A percentile compares a stretch with the other conserved stretches of the same genome.
Evolutionary conservation across 64 coral and sea anemone species (phyloP).

Genomic region (Montipora cactus): DNA sequence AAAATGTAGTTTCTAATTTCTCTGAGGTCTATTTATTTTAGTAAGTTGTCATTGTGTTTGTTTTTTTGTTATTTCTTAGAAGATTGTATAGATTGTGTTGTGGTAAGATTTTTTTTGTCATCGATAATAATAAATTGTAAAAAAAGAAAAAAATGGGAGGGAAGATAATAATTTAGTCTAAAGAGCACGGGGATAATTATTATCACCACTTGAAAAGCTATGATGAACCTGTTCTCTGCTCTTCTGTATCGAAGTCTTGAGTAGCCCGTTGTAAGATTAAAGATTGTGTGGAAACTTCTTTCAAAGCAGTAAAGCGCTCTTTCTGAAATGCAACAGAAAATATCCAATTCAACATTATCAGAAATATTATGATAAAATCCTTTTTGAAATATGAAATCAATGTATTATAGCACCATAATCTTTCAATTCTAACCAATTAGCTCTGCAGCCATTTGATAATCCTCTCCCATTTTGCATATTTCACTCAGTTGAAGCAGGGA

Average conservation of each 20-base stretch:
- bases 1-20: too few species aligned
- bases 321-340: slow-evolving; percentile 47
- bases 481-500: slow-evolving; percentile 95
- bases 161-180: too few species aligned
- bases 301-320: slow-evolving; percentile 93
- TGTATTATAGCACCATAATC: background rate
- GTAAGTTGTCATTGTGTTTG: too few species aligned
- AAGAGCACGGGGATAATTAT: too few species aligned
- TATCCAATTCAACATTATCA: slow-evolving; percentile 4
- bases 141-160: too few species aligned
- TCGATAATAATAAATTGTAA: too few species aligned
- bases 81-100: too few species aligned
- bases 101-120: too few species aligned
- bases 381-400: too few species aligned
- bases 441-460: slow-evolving; percentile 98
- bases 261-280: slow-evolving; percentile 87
- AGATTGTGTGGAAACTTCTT: slow-evolving; percentile 95
- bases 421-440: slow-evolving; percentile 77
- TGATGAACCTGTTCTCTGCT: slow-evolving; percentile 87
- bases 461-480: slow-evolving; percentile 98
- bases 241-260: slow-evolving; percentile 84
- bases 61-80: too few species aligned
- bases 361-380: too few species aligned
- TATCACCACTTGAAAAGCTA: background rate
- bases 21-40: too few species aligned